Base-by-base conservation (phyloP, 2,888 invertebrate genomes). In the Platynereis dumerilii region DNA sequence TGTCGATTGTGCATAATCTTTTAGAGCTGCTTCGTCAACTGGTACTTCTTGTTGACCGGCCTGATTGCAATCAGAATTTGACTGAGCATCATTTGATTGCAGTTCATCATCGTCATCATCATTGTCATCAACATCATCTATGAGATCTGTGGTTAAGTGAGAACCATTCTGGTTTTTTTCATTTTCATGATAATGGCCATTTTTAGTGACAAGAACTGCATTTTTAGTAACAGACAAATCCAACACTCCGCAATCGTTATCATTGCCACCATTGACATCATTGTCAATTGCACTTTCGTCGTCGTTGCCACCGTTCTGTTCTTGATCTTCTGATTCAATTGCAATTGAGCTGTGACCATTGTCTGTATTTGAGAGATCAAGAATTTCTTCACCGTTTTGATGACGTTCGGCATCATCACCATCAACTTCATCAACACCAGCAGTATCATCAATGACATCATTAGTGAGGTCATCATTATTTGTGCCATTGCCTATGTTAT, bases 1-100 rank as follows among this genome's bases (percentile, higher is more conserved):
- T 12, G 91, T 91, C 74, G 89, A 90, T 86, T 91, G 90, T 2
- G 91, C 91, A 80, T 90, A 91, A 78, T 91, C 91, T 76, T 90
- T 88, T 84, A 92, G 87, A 73, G 89, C 90, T 72, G 87, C 87
- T 73, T 88, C 88, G 27, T 88, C 87, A 29, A 5, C 68, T 45
- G 39, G 70, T 45, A 17, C 65, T 56, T 22, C 42, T 15, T 2
- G 27, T 15, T 44, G 42, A 15, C 17, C 12, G 22, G 42, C 44
- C 2, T 15, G 24, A 17, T n/a, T 12, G 3, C 10, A 26, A 20
- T 20, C 10, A 15, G 53, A n/a, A 12, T 34, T 34, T 34, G 34
- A 34, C 7, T 7, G 5, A 5, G 34, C 5, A 12, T 34, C 12
- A 12, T 34, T 5, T 34, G 5, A 5, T 7, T 12, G 7, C 7